Base-by-base conservation (phyloP, 92 coral and sea anemone genomes). In the Pocillopora meandrina region DNA sequence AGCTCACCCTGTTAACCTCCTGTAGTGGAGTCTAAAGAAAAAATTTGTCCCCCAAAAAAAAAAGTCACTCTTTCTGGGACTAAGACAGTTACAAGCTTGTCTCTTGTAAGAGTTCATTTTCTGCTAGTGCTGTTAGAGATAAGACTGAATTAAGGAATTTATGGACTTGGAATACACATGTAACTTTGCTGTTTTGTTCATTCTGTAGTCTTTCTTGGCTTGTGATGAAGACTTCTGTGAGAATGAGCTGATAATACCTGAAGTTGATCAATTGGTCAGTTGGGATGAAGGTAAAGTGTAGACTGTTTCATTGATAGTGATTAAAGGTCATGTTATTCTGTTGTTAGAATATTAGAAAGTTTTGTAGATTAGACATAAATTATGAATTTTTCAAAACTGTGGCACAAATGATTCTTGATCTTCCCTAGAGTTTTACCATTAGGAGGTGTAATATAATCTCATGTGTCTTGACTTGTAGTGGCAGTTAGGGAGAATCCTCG, bases 271-370 rank as follows among this genome's bases (percentile, higher is more conserved):
- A 71, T 81, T 96, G 71, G 80, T 94, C 61, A 88, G 86, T 36
- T 96, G 95, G 89, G 99, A 96, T 78, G 98, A 94, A 93, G 99
- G 99, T 97, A 82, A 68, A 71, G 36, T 81, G 31, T 9, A 33
- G 52, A 68, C 31, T 11, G 14, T 13, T 15, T 15, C 3, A 2
- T 19, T 31, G 16, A 8, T n/a, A 64, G 42, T 52, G 12, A 49
- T 20, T 8, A 21, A 21, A 5, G 1, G 15, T 68, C 31, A 26
- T 31, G 33, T 36, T 20, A 68, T 68, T 34, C n/a, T 68, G 36
- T 36, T 19, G 16, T 12, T 12, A 36, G 20, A 70, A 70, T 12
- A 18, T 0, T 70, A 15, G 52, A 42, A 42, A 42, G 52, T 42
- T 42, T 42, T 42, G 52, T 42, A 26, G 31, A 26, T 26, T 26